Base-by-base conservation (phyloP, 2,888 invertebrate species). In the Eristalinus sepulchralis region DNA sequence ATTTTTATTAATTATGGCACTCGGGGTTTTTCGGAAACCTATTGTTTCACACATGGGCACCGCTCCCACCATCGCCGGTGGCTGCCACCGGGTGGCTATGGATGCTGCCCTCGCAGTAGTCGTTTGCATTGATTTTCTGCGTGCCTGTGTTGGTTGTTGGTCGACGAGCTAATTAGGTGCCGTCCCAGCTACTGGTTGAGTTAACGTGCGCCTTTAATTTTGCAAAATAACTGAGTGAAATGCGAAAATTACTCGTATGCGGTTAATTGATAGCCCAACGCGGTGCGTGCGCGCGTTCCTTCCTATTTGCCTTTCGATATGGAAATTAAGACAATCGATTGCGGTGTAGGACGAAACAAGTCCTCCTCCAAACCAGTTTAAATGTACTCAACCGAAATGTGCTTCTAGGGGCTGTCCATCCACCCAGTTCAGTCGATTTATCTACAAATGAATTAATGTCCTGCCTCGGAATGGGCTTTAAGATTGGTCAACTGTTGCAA, bases 1-100 rank as follows among this genome's bases (percentile, higher is more conserved):
- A 9, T 39, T 60, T 71, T 47, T 47, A 47, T 71, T 71, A 60
- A 71, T 71, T 34, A 20, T 27, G 17, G 27, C 39, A 24, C n/a
- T 17, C 36, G 39, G 39, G 57, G 34, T 60, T 71, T 27, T 60
- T 27, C 36, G 34, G 13, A 60, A 60, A 71, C 39, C 27, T 60
- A 60, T 71, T 71, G 39, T 71, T 71, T 60, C 22, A 31, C 17
- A 11, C n/a, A 22, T 59, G 64, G 13, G 17, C 47, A 47, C 47
- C 47, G 2, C 1, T 17, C 2, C 17, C 47, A 47, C 47, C 47
- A 47, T 47, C n/a, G 17, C 17, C 17, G 10, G 10, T 34, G 9
- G 10, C 34, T 8, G 9, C 34, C 34, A 9, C 34, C 10, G 9
- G 17, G 6, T 47, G 47, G 47, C 34, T 10, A 27, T 31, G 1